Base-by-base conservation (phyloP, 2,888 invertebrate species). In the Pachydiplax longipennis region DNA sequence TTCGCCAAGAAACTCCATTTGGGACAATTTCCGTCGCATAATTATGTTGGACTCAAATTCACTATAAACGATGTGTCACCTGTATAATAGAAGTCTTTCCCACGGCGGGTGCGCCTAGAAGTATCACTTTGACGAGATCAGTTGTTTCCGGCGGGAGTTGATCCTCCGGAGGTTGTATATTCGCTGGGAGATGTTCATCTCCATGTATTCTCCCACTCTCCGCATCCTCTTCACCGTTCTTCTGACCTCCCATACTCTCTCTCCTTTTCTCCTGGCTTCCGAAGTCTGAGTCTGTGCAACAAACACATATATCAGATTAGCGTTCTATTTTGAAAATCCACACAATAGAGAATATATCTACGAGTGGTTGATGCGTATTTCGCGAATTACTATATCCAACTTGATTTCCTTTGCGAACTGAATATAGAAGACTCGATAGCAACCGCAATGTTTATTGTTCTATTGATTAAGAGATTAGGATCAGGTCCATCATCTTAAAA, bases 11-110 rank as follows among this genome's bases (percentile, higher is more conserved):
- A 53, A 15, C 5, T 15, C 13, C 3, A 53, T 53, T 53, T 8
- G 1, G 18, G 18, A 18, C 18, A 8, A 15, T 18, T 53, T 53
- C 18, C 53, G 18, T 53, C 18, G 1, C 53, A 53, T 53, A 44
- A 44, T 44, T 44, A 8, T 8, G 6, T 44, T 44, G 10, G 44
- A 4, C 73, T 31, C 8, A 10, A 25, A 12, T 12, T 2, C 3
- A 31, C 31, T 31, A 6, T 22, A 3, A n/a, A 65, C 22, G n/a
- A 31, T 12, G 31, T 13, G 2, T 94, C 94, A 97, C 98, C 96
- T 97, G 97, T 94, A 98, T 96, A 94, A 99, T 97, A 93, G 98
- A 98, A 92, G 98, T 98, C 94, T 99, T 99, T 92, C 99, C 99
- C 93, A 98, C 98, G 91, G 97, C 97, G 44, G 98, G 97, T 91